phyloP scores from a whole-genome alignment of 2,113 vertebrate species.

The Xiphophorus maculatus region DNA sequence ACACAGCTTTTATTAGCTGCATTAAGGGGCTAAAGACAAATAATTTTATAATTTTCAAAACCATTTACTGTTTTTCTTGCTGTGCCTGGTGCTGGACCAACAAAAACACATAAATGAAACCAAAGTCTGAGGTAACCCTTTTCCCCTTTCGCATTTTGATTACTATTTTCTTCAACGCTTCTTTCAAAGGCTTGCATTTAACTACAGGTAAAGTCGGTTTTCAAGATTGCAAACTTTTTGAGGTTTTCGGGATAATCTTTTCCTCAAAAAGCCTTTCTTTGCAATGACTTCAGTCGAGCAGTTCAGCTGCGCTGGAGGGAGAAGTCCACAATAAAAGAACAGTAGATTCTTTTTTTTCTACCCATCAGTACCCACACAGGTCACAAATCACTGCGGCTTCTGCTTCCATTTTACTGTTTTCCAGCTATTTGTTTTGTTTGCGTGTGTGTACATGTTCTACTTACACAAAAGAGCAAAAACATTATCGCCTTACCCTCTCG shows the following conservation, averaged over 20 bases:
- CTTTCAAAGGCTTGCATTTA: background rate
- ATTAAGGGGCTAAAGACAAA: too few species aligned
- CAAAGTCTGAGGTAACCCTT: background rate
- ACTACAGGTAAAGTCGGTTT: background rate
- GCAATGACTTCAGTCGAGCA: conserved; percentile 20
- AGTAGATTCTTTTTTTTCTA: conserved; percentile 36
- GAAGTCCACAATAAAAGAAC: conserved; percentile 27
- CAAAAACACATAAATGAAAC: background rate
- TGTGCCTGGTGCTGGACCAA: background rate
- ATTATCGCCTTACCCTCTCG: conserved; percentile 11
- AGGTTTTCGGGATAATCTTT: conserved; percentile 14
- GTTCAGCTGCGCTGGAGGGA: conserved; percentile 21
- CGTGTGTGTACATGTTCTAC: conserved; percentile 1
- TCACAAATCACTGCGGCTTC: conserved; percentile 24
- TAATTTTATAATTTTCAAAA: too few species aligned
- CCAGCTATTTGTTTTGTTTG: background rate
- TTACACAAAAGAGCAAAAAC: conserved; percentile 24
- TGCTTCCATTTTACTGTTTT: conserved; percentile 11
- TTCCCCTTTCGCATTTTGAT: background rate
- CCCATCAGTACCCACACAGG: conserved; percentile 20
- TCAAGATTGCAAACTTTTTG: background rate
- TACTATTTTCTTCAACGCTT: background rate
- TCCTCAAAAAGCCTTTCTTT: conserved; percentile 17
- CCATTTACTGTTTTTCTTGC: too few species aligned
- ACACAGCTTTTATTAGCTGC: too few species aligned